Evolutionary conservation across 2,797 vertebrate genomes (phyloP), one percentile per base, ranked within the genome.

Genomic region (Hoplostethus mediterraneus): DNA sequence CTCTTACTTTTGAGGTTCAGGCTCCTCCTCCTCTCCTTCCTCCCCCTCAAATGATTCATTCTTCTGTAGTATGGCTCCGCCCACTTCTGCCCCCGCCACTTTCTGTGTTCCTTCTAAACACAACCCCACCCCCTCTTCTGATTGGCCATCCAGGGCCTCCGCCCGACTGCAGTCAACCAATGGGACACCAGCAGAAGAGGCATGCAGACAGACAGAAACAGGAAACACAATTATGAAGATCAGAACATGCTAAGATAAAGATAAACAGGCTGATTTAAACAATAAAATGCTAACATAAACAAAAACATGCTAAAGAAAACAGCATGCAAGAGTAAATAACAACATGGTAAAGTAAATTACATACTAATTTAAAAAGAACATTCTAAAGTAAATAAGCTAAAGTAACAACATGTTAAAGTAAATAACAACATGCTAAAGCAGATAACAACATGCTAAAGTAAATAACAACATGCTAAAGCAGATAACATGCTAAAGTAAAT

Each of bases 1-100:
- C 0, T 65, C 90, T 92, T 91, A 92, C 92, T 91, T 92, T 69
- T 85, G 5, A 12, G 80, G 45, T 57, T 80, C 71, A 4, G 77
- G 17, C 30, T 73, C 76, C 10, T 21, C 30, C 52, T 70, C 80
- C 74, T 84, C 79, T 38, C 79, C 85, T 7, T 53, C 80, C 44
- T 88, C 59, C 5, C 28, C 83, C 0, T 91, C 86, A 74, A 85
- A 25, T 10, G 90, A 90, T 67, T 87, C 78, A 4, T 79, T 79
- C 56, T 84, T 89, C 63, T 73, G 67, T 40, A 90, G 63, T 0
- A 0, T 21, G n/a, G 80, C 44, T 49, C 66, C 30, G 0, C 67
- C 75, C 59, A 58, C 79, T 47, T 58, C 57, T 16, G 13, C 62
- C 51, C 21, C 69, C 0, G 33, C 73, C 52, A 55, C 53, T 72